phyloP scores from a whole-genome alignment of 2,797 vertebrate species.

The Coracias cyanogaster region DNA sequence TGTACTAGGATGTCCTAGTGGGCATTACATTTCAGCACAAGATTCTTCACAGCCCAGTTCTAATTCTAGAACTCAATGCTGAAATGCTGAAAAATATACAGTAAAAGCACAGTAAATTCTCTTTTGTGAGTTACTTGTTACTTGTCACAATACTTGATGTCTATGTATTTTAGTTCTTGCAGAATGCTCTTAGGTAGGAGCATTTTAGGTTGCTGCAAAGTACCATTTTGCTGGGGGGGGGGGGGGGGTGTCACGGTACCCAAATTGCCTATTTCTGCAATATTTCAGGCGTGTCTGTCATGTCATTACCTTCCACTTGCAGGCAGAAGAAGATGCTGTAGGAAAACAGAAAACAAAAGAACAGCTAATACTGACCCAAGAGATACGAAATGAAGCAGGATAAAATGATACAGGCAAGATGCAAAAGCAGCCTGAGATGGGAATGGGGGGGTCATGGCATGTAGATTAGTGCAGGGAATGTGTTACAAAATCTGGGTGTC shows the following conservation, averaged over 20 bases:
- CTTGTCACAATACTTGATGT: not conserved
- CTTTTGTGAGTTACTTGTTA: not conserved
- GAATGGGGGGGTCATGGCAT: accelerated
- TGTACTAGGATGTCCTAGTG: not conserved
- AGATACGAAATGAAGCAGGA: not conserved
- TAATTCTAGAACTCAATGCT: not conserved
- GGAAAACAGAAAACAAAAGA: not conserved
- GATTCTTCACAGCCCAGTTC: not conserved
- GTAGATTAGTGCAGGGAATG: not conserved
- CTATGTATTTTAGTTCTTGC: not conserved
- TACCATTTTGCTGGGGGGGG: not conserved
- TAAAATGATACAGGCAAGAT: not conserved
- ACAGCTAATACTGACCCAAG: not conserved
- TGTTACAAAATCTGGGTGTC: not conserved
- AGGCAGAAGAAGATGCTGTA: not conserved
- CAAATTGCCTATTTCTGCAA: not conserved
- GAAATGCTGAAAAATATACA: not conserved
- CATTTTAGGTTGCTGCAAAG: not conserved
- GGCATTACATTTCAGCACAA: not conserved
- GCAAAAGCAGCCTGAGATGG: not conserved
- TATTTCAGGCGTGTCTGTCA: not conserved
- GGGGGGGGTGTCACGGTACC: not conserved
- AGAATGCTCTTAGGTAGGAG: not conserved
- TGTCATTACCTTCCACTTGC: not conserved
- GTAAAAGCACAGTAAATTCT: not conserved